phyloP scores from a whole-genome alignment of 2,888 invertebrate species.

The Caenorhabditis zanzibari region DNA sequence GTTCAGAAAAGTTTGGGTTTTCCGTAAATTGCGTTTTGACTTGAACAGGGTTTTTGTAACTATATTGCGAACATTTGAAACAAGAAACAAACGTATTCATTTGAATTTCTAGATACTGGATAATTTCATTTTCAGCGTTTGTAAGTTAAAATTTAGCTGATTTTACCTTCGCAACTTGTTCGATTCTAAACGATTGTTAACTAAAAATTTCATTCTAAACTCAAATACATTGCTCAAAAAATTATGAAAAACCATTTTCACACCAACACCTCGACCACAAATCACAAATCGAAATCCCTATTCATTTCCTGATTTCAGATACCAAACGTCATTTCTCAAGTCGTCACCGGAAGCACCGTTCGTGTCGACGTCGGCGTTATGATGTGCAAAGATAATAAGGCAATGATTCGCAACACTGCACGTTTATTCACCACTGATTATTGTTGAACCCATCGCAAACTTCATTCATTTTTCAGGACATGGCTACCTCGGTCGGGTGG shows the following conservation, averaged over 20 bases:
- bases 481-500: constrained; percentile 65
- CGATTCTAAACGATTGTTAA: no score
- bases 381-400: constrained; percentile 68
- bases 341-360: constrained; percentile 35
- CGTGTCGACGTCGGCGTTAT: constrained; percentile 65
- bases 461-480: constrained; percentile 51
- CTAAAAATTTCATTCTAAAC: no score
- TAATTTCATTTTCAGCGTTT: no score
- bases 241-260: no score
- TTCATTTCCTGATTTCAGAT: constrained; percentile 19
- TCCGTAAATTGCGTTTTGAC: no score
- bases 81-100: no score
- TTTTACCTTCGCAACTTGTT: no score
- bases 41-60: no score
- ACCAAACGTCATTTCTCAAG: constrained; percentile 23
- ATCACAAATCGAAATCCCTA: neutral
- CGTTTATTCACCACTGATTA: constrained; percentile 15
- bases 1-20: neutral
- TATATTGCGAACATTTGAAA: no score
- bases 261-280: neutral
- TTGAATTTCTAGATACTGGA: no score
- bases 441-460: constrained; percentile 26
- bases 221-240: no score
- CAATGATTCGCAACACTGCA: constrained; percentile 53
- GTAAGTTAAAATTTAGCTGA: no score